Percentiles rank a stretch among this genome's conserved stretches.
These are phyloP conservation scores for Aphidius colemani DNA, from an alignment of 2,888 invertebrate genomes.

Conservation along the genomic window DNA sequence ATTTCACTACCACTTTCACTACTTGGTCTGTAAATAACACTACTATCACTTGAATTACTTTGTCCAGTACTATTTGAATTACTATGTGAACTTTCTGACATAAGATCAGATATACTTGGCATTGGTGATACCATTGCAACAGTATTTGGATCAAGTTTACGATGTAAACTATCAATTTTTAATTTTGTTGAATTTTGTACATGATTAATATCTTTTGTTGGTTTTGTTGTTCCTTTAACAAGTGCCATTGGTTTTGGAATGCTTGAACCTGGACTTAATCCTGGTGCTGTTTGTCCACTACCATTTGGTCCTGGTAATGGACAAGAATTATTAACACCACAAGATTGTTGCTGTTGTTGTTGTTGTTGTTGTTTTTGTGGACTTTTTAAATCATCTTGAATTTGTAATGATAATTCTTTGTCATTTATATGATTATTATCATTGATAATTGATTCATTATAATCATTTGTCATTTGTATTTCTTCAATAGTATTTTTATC, in stretches of 20 bases:
- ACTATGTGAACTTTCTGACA: slow-evolving; percentile 71
- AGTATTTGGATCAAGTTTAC: slow-evolving; percentile 55
- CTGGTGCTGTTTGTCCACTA: slow-evolving; percentile 36
- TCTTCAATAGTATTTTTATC: slow-evolving; percentile 19
- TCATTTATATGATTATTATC: slow-evolving; percentile 31
- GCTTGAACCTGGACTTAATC: slow-evolving; percentile 63
- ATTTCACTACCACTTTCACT: slow-evolving; percentile 73
- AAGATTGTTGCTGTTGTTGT: not conserved
- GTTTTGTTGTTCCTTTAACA: slow-evolving; percentile 86
- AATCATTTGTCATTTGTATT: slow-evolving; percentile 16
- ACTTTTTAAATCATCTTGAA: slow-evolving; percentile 1
- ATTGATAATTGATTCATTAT: slow-evolving; percentile 23
- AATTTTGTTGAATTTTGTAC: slow-evolving; percentile 63
- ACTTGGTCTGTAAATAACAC: slow-evolving; percentile 75
- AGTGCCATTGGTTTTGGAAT: slow-evolving; percentile 92
- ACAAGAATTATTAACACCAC: slow-evolving; percentile 22
- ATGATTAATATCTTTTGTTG: slow-evolving; percentile 63
- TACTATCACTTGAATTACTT: slow-evolving; percentile 75
- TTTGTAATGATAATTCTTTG: slow-evolving; percentile 21
- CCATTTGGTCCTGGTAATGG: slow-evolving; percentile 38
- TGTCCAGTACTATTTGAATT: slow-evolving; percentile 67
- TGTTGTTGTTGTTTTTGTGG: slow-evolving; percentile 18
- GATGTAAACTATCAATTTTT: slow-evolving; percentile 47
- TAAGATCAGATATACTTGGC: slow-evolving; percentile 68
- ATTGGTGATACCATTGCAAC: slow-evolving; percentile 74